Evolutionary conservation across 2,888 invertebrate species (phyloP).

Genomic region (Xiphydria camelus): DNA sequence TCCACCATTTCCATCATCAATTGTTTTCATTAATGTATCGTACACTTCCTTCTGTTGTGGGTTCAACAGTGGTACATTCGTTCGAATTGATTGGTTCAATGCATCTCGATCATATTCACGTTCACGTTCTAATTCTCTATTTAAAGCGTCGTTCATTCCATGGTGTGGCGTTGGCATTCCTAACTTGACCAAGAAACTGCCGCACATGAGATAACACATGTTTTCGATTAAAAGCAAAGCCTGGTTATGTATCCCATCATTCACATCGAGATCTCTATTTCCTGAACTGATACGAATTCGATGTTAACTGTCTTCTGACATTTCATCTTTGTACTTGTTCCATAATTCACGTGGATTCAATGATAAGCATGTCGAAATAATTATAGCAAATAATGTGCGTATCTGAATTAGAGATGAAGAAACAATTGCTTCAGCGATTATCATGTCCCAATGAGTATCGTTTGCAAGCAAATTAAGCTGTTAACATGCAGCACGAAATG

Average conservation of each 20-base stretch:
- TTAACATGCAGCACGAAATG: constrained; percentile 53
- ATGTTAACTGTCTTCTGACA: constrained; percentile 9
- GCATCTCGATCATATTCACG: constrained; percentile 28
- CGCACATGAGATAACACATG: too few relatives aligned
- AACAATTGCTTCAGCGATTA: constrained; percentile 26
- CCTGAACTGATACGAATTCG: too few relatives aligned
- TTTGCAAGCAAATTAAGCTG: constrained; percentile 40
- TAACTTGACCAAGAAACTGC: constrained; percentile 30
- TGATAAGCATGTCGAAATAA: constrained; percentile 8
- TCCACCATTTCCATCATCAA: constrained; percentile 32
- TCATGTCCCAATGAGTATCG: constrained; percentile 34
- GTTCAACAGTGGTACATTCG: too few relatives aligned
- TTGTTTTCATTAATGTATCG: constrained; percentile 26
- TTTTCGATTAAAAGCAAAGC: constrained; percentile 39
- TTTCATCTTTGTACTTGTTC: constrained; percentile 9
- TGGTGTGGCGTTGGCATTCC: constrained; percentile 33
- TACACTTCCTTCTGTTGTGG: too few relatives aligned
- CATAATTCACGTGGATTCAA: constrained; percentile 1
- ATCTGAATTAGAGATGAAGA: constrained; percentile 26
- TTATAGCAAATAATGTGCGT: constrained; percentile 32
- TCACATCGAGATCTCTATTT: constrained; percentile 5
- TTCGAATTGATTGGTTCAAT: too few relatives aligned
- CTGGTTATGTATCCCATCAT: constrained; percentile 30
- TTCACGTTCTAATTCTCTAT: constrained; percentile 43
- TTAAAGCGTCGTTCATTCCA: constrained; percentile 26